These are phyloP conservation scores for Scelioninae gen. 2 DNA, from an alignment of 2,888 invertebrate genomes.

Conservation along the genomic window DNA sequence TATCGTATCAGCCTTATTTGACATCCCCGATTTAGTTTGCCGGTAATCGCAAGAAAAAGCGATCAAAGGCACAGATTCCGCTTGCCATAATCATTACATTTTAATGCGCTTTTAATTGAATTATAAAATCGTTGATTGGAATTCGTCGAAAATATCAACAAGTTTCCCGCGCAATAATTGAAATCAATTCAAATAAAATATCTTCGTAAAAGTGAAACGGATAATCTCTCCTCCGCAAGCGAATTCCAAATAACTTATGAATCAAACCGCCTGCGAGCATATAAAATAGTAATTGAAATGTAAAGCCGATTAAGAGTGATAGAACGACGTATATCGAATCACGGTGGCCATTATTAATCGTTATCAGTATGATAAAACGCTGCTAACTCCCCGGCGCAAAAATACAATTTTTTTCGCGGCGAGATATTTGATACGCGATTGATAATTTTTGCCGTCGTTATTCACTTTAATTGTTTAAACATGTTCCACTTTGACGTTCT, in stretches of 20 bases:
- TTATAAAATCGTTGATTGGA: neutral
- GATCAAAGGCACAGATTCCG: no score
- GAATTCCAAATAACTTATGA: slow-evolving; percentile 37
- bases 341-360: slow-evolving; percentile 34
- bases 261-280: slow-evolving; percentile 22
- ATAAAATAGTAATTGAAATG: slow-evolving; percentile 54
- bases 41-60: no score
- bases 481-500: neutral
- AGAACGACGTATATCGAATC: slow-evolving; percentile 38
- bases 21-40: no score
- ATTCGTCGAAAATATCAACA: neutral
- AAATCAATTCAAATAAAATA: slow-evolving; percentile 32
- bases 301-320: slow-evolving; percentile 55
- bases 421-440: neutral
- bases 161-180: neutral
- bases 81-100: no score
- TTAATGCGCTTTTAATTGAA: no score
- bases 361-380: slow-evolving; percentile 43
- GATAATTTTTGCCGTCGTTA: neutral
- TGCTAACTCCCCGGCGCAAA: slow-evolving; percentile 13
- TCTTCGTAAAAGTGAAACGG: slow-evolving; percentile 26
- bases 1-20: no score
- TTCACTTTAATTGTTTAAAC: neutral
- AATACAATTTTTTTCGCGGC: slow-evolving; percentile 3
- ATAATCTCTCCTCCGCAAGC: no score